Evolutionary conservation across 2,888 invertebrate genomes (phyloP), one percentile per base, ranked within the genome.

Genomic region (Habrosyne pyritoides): DNA sequence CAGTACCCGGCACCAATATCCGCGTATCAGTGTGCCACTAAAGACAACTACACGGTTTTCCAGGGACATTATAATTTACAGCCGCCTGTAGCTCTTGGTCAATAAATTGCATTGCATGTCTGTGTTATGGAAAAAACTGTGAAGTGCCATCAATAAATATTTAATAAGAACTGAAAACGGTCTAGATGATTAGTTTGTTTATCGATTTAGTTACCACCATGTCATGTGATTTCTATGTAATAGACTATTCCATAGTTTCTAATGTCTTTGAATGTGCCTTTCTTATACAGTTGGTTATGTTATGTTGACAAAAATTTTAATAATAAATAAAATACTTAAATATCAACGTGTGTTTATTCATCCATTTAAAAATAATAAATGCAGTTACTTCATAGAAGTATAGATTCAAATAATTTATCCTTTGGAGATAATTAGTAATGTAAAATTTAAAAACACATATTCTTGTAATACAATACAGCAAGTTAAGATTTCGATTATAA

Each of bases 21-120:
- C 51, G 75, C 87, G 3, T 93, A 93, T 56, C 93, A 92, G 74
- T 93, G 93, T 53, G 90, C 90, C 8, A 69, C 88, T 4, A 93
- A 93, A 59, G 92, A 93, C 48, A 93, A 91, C 66, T 93, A 92
- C 65, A 73, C 86, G 18, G 80, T 93, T 71, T 92, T 93, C 64
- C 93, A 93, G 69, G 93, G 93, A 73, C 93, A 93, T 73, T 91
- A 91, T 59, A 91, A 87, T 65, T 76, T 91, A 57, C 91, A 89
- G 72, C 87, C 91, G 8, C 87, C 92, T 1, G 82, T 93, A 52
- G 93, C 92, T 48, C 80, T 93, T 55, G 90, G 93, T 67, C 93
- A 92, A 69, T 93, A 50, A 76, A 71, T 28, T 36, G 46, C 22
- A 18, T 49, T 33, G 1, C 22, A 62, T 33, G 49, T 53, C 55